Conservation (phyloP, 2,797 vertebrate genomes). For the Denticeps clupeoides region DNA sequence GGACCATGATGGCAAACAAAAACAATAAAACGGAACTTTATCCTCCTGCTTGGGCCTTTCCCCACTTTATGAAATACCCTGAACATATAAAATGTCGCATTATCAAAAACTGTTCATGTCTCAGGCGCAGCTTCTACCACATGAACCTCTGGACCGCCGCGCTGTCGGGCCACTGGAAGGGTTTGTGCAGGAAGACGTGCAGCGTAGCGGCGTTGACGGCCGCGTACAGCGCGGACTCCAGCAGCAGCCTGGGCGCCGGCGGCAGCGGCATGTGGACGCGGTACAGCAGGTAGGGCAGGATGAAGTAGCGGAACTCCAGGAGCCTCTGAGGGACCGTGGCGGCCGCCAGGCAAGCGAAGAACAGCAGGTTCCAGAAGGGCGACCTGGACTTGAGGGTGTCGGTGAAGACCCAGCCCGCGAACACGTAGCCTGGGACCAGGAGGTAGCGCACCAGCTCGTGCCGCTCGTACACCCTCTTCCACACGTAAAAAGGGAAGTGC, state of each 20-base stretch:
- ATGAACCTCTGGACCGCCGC: conserved; percentile 83
- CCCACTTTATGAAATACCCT: too few species aligned
- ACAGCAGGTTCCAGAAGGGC: conserved; percentile 77
- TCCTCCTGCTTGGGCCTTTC: too few species aligned
- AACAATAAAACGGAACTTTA: too few species aligned
- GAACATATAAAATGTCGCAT: too few species aligned
- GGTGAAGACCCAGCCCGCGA: conserved; percentile 78
- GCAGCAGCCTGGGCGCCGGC: conserved; percentile 60
- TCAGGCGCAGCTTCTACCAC: conserved; percentile 64
- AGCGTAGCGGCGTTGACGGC: conserved; percentile 70
- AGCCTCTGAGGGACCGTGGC: conserved; percentile 83
- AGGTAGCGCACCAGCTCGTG: conserved; percentile 69
- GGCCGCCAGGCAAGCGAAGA: conserved; percentile 64
- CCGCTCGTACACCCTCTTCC: conserved; percentile 77
- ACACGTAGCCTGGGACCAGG: conserved; percentile 76
- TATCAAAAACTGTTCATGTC: too few species aligned
- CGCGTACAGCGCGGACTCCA: conserved; percentile 71
- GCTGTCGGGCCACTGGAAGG: conserved; percentile 79
- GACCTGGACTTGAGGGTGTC: conserved; percentile 77
- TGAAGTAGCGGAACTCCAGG: conserved; percentile 92
- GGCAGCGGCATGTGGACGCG: conserved; percentile 79
- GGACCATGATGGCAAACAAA: too few species aligned
- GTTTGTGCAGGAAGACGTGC: conserved; percentile 77
- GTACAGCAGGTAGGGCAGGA: conserved; percentile 87
- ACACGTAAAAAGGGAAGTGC: conserved; percentile 90